phyloP scores from a whole-genome alignment of 2,888 invertebrate genomes.

The Agelastica alni region DNA sequence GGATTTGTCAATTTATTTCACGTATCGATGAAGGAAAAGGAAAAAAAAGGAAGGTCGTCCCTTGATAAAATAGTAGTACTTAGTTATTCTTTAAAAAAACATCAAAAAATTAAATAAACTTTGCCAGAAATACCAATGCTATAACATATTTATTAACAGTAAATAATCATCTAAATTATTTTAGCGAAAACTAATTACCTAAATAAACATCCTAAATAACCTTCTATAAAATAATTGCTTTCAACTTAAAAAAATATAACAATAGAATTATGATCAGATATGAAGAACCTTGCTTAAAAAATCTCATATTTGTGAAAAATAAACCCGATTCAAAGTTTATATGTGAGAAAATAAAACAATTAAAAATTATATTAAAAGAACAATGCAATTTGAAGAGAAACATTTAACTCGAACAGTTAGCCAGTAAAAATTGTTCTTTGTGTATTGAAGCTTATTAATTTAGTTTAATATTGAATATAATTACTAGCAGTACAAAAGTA shows the following conservation, averaged over 20 bases:
- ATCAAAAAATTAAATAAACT: too few relatives aligned
- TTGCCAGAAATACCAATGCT: too few relatives aligned
- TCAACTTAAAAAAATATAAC: slow-evolving; percentile 6
- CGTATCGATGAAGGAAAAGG: too few relatives aligned
- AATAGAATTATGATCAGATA: slow-evolving; percentile 11
- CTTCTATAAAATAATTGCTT: slow-evolving; percentile 12
- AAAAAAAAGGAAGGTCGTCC: too few relatives aligned
- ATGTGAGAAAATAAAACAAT: slow-evolving; percentile 29
- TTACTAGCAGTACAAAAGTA: background rate
- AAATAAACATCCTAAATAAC: too few relatives aligned
- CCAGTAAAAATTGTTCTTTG: slow-evolving; percentile 10
- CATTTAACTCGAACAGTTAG: background rate
- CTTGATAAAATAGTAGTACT: too few relatives aligned
- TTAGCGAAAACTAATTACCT: too few relatives aligned
- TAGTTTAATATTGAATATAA: slow-evolving; percentile 5
- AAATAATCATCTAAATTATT: too few relatives aligned
- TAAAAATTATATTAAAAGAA: slow-evolving; percentile 28
- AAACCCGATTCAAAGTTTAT: slow-evolving; percentile 20
- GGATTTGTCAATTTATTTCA: too few relatives aligned
- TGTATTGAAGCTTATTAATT: slow-evolving; percentile 20
- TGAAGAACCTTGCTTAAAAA: slow-evolving; percentile 16
- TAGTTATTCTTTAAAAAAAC: too few relatives aligned
- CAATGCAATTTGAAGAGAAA: slow-evolving; percentile 21
- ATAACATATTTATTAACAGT: too few relatives aligned
- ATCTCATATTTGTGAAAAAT: slow-evolving; percentile 29